A percentile compares a stretch with the other conserved stretches of the same genome.
These are phyloP conservation scores for Subacronicta megacephala DNA, from an alignment of 2,888 invertebrate genomes.

Conservation along the genomic window DNA sequence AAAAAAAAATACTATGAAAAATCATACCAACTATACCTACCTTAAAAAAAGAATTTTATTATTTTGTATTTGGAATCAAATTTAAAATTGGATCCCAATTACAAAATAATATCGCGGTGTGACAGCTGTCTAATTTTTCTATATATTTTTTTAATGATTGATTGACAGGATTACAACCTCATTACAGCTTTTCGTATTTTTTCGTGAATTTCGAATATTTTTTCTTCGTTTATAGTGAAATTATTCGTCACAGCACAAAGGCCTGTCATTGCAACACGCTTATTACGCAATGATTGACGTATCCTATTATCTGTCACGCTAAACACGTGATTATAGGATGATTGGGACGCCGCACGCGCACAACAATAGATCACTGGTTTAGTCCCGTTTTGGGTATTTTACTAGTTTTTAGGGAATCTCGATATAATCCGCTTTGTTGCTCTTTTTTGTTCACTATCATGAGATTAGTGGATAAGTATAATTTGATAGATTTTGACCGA, in stretches of 20 bases:
- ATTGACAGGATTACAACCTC: slow-evolving; percentile 25
- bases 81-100: slow-evolving; percentile 21
- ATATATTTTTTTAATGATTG: slow-evolving; percentile 2
- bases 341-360: slow-evolving; percentile 59
- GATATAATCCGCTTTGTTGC: slow-evolving; percentile 55
- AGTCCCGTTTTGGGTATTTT: slow-evolving; percentile 64
- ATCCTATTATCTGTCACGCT: slow-evolving; percentile 57
- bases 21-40: too few relatives aligned
- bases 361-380: slow-evolving; percentile 55
- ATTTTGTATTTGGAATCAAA: background rate
- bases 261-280: slow-evolving; percentile 48
- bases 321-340: slow-evolving; percentile 69
- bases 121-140: slow-evolving; percentile 25
- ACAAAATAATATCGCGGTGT: slow-evolving; percentile 14
- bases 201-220: slow-evolving; percentile 4
- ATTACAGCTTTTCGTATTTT: slow-evolving; percentile 18
- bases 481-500: slow-evolving; percentile 49
- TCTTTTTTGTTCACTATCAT: slow-evolving; percentile 58
- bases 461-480: slow-evolving; percentile 52
- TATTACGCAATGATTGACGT: slow-evolving; percentile 66
- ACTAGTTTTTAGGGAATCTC: slow-evolving; percentile 67
- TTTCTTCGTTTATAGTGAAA: slow-evolving; percentile 8
- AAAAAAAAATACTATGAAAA: too few relatives aligned
- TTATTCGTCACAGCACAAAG: slow-evolving; percentile 17
- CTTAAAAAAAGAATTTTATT: too few relatives aligned